These are phyloP conservation scores for Eupelmus urozonus DNA, from an alignment of 2,888 invertebrate genomes.

Conservation along the genomic window DNA sequence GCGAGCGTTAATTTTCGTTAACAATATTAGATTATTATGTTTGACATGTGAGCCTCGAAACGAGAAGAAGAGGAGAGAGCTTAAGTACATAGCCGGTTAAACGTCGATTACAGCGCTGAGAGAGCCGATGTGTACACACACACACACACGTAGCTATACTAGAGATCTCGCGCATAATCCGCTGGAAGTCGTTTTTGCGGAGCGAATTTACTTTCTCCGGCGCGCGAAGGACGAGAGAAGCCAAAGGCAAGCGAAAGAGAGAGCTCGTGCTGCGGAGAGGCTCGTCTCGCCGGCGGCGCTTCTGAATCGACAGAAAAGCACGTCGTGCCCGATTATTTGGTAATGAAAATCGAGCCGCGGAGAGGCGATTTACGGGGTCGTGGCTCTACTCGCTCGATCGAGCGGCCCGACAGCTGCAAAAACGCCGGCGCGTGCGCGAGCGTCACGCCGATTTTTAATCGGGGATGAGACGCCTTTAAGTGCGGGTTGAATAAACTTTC, in stretches of 20 bases:
- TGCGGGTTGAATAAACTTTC: too few species aligned
- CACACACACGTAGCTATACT: not conserved
- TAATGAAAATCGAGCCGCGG: slow-evolving; percentile 24
- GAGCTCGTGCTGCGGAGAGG: slow-evolving; percentile 5
- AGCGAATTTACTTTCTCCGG: slow-evolving; percentile 48
- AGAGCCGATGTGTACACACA: not conserved
- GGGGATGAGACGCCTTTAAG: too few species aligned
- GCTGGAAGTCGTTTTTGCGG: slow-evolving; percentile 35
- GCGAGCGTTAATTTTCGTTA: slow-evolving; percentile 32
- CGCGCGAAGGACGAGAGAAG: too few species aligned
- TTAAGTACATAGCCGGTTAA: slow-evolving; percentile 50
- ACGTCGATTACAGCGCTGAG: slow-evolving; percentile 38
- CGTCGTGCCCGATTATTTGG: slow-evolving; percentile 28
- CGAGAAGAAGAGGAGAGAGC: not conserved
- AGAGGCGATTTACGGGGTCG: not conserved
- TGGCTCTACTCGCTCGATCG: too few species aligned
- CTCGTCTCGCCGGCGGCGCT: not conserved
- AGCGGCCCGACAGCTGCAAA: too few species aligned
- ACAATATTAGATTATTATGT: slow-evolving; percentile 40
- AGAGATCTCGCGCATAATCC: slow-evolving; percentile 41
- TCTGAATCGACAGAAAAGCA: not conserved
- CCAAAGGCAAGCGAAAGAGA: not conserved
- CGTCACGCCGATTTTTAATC: too few species aligned
- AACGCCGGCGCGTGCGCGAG: too few species aligned
- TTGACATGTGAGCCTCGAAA: not conserved